These are phyloP conservation scores for Thunnus albacares DNA, from an alignment of 2,797 vertebrate species.

Conservation along the genomic window DNA sequence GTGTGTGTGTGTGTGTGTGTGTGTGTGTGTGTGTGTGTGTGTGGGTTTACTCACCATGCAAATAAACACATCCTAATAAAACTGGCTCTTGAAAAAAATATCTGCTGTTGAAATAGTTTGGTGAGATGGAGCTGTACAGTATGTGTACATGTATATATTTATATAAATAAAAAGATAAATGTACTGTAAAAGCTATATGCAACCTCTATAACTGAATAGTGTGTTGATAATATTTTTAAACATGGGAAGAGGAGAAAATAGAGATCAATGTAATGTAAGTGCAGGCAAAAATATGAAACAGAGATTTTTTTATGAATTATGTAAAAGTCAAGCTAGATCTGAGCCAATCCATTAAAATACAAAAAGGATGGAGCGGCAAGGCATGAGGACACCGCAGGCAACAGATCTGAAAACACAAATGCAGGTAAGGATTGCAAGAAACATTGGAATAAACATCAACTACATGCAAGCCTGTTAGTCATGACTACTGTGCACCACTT, in stretches of 20 bases:
- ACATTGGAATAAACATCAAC: slow-evolving; percentile 6
- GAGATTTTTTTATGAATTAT: slow-evolving; percentile 18
- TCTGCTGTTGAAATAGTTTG: background rate
- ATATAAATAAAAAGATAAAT: background rate
- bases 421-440: slow-evolving; percentile 7
- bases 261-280: background rate
- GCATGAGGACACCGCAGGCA: slow-evolving; percentile 8
- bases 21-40: background rate
- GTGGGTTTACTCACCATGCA: background rate
- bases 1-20: background rate
- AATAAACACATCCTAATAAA: slow-evolving; percentile 25
- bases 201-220: slow-evolving; percentile 11
- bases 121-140: background rate
- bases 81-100: background rate
- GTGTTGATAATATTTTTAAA: slow-evolving; percentile 1
- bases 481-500: background rate
- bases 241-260: background rate
- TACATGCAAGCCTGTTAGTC: slow-evolving; percentile 17
- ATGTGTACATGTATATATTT: no score
- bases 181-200: background rate
- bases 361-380: background rate
- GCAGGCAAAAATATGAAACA: slow-evolving; percentile 19
- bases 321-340: slow-evolving; percentile 6
- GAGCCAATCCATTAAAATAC: slow-evolving; percentile 22
- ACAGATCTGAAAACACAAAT: slow-evolving; percentile 18